Conservation (phyloP, 1,140 invertebrate species). For the Laupala kohalensis region DNA sequence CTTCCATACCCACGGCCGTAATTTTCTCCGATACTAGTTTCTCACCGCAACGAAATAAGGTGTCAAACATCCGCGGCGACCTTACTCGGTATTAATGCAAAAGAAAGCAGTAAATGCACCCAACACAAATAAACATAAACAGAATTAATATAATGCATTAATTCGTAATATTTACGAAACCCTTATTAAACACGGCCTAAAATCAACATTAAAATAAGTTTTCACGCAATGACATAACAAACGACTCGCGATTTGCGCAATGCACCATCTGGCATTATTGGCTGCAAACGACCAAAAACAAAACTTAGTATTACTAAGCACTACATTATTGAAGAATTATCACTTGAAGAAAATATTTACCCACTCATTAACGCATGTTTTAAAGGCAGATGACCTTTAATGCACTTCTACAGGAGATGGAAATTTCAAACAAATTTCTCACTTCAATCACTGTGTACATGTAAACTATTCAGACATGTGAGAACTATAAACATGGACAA, state of each 20-base stretch:
- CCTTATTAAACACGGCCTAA: no score
- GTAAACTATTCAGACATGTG: neutral
- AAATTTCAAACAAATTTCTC: conserved; percentile 2
- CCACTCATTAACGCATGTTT: no score
- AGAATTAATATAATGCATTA: no score
- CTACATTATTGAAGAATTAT: no score
- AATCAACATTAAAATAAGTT: neutral
- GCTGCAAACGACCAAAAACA: neutral
- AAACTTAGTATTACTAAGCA: no score
- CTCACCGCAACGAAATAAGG: no score
- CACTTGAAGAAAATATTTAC: no score
- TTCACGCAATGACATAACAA: neutral
- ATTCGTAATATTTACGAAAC: no score
- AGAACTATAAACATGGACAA: neutral
- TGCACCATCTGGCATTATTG: neutral
- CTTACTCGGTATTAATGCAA: no score
- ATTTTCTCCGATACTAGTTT: neutral
- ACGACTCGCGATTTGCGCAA: neutral
- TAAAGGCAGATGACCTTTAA: conserved; percentile 14
- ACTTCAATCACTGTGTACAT: neutral
- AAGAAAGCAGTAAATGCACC: neutral
- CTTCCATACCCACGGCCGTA: neutral
- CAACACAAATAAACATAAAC: neutral
- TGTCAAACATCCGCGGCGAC: no score
- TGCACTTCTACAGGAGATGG: neutral